phyloP scores from a whole-genome alignment of 2,113 vertebrate species.

The Oxygymnocypris stewartii region DNA sequence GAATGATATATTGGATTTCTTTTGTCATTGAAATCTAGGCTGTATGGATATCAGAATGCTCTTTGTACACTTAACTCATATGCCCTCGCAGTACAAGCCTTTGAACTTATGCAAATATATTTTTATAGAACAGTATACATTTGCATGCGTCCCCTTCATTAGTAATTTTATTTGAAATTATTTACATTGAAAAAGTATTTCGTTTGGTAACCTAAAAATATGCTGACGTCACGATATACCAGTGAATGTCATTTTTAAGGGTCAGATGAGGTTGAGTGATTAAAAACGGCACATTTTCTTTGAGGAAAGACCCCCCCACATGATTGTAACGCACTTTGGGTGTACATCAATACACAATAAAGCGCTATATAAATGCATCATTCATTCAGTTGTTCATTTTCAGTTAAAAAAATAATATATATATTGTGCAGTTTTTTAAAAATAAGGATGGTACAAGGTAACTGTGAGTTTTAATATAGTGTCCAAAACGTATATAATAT shows the following conservation, averaged over 20 bases:
- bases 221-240: background rate
- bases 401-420: background rate
- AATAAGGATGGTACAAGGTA: background rate
- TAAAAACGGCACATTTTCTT: background rate
- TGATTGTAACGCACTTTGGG: too few relatives aligned
- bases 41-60: slow-evolving; percentile 32
- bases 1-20: slow-evolving; percentile 62
- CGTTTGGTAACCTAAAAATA: background rate
- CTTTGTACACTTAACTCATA: slow-evolving; percentile 28
- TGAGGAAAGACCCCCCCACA: too few relatives aligned
- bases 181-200: background rate
- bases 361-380: too few relatives aligned
- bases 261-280: background rate
- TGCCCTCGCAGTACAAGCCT: slow-evolving; percentile 4
- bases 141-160: background rate
- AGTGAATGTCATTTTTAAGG: background rate
- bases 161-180: background rate
- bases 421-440: too few relatives aligned
- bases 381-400: background rate
- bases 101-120: slow-evolving; percentile 28
- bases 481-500: background rate
- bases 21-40: slow-evolving; percentile 50
- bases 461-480: background rate
- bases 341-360: too few relatives aligned
- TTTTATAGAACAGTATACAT: background rate